These are phyloP conservation scores for Tipula confusa DNA, from an alignment of 2,888 invertebrate genomes.

Conservation along the genomic window DNA sequence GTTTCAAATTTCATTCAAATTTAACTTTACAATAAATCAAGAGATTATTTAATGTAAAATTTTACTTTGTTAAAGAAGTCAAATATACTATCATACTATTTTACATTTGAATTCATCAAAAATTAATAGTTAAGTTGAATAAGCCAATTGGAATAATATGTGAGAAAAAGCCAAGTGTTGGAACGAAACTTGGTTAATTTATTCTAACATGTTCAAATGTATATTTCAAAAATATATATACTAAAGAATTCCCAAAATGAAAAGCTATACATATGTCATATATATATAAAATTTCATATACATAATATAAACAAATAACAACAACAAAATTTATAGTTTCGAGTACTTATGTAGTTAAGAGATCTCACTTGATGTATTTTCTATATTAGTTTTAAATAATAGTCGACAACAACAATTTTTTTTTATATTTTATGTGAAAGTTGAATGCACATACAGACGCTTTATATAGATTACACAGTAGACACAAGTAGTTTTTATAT, in stretches of 20 bases:
- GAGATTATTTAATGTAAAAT: too few species aligned
- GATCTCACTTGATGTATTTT: neutral
- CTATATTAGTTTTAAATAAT: neutral
- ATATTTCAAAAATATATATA: neutral
- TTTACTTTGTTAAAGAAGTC: too few species aligned
- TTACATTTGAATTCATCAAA: too few species aligned
- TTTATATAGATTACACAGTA: neutral
- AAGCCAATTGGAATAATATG: too few species aligned
- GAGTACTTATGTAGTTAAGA: neutral
- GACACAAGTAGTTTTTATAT: neutral
- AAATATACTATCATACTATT: too few species aligned
- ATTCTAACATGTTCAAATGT: neutral
- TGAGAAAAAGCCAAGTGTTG: too few species aligned
- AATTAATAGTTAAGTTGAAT: too few species aligned
- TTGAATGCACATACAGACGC: neutral
- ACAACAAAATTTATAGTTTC: neutral
- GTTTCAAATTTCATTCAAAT: too few species aligned
- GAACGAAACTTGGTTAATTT: neutral
- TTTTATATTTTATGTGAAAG: neutral
- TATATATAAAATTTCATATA: too few species aligned
- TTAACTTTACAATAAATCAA: too few species aligned
- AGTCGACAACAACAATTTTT: neutral
- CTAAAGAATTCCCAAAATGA: neutral
- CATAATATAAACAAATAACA: neutral
- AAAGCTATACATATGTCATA: neutral